Conservation (phyloP, 37 sponge, comb jelly and placozoan species). For the Mnemiopsis leidyi region DNA sequence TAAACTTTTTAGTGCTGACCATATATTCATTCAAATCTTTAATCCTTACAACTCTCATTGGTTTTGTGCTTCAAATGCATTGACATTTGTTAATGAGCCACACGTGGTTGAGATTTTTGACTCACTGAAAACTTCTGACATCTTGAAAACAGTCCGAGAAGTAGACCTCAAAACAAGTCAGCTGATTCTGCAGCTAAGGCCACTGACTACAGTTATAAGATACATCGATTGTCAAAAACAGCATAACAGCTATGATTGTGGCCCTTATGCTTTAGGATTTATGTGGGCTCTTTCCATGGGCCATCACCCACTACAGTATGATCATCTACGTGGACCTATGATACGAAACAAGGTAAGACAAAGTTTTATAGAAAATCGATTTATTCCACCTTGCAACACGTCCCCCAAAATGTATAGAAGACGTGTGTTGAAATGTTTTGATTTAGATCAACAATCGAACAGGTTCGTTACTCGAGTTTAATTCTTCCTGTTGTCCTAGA, state of each 20-base stretch:
- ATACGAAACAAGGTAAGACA: slow-evolving; percentile 1
- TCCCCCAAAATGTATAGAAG: background rate
- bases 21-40: background rate
- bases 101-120: background rate
- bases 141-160: background rate
- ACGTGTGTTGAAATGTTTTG: background rate
- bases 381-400: background rate
- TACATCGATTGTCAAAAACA: background rate
- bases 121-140: background rate
- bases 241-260: background rate
- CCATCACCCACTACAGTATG: background rate
- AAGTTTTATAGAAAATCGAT: background rate
- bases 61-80: background rate
- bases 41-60: background rate
- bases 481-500: too few relatives aligned
- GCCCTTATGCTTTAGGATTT: background rate
- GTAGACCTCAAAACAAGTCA: background rate
- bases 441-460: background rate
- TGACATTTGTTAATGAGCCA: background rate
- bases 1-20: background rate
- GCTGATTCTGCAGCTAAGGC: background rate
- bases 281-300: background rate
- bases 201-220: background rate
- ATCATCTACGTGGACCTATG: background rate
- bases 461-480: too few relatives aligned